phyloP scores from a whole-genome alignment of 2,113 vertebrate genomes.

The Noturus placidus region DNA sequence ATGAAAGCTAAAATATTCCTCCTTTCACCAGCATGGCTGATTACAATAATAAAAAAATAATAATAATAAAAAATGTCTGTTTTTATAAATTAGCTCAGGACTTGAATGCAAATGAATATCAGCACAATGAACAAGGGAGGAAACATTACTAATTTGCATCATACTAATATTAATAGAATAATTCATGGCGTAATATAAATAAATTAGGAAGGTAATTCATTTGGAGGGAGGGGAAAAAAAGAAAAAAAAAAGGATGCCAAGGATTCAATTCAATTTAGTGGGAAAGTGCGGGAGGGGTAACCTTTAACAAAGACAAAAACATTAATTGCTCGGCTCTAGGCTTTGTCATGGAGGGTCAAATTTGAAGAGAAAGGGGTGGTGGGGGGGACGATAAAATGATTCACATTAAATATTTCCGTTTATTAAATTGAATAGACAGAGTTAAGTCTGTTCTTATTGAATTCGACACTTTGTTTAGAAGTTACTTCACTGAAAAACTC shows the following conservation, averaged over 20 bases:
- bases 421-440: constrained; percentile 64
- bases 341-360: constrained; percentile 58
- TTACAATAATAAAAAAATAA: constrained; percentile 70
- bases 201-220: constrained; percentile 79
- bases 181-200: constrained; percentile 79
- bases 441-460: constrained; percentile 10
- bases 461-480: constrained; percentile 27
- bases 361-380: constrained; percentile 47
- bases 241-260: constrained; percentile 61
- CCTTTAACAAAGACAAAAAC: constrained; percentile 66
- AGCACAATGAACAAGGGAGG: constrained; percentile 69
- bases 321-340: constrained; percentile 65
- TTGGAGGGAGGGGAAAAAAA: constrained; percentile 57
- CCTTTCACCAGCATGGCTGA: constrained; percentile 66
- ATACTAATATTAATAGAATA: constrained; percentile 82
- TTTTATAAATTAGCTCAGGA: constrained; percentile 79
- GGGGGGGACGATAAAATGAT: constrained; percentile 55
- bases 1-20: constrained; percentile 73
- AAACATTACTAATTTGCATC: constrained; percentile 75
- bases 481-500: constrained; percentile 37
- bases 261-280: constrained; percentile 68
- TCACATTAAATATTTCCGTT: constrained; percentile 74
- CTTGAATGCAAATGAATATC: constrained; percentile 77
- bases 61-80: constrained; percentile 71
- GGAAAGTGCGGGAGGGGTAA: not conserved